Percentiles rank a stretch among this genome's conserved stretches.
Evolutionary conservation across 30 jellyfish, hydroid and myxozoan genomes (phyloP).

Genomic region (Hydra vulgaris): DNA sequence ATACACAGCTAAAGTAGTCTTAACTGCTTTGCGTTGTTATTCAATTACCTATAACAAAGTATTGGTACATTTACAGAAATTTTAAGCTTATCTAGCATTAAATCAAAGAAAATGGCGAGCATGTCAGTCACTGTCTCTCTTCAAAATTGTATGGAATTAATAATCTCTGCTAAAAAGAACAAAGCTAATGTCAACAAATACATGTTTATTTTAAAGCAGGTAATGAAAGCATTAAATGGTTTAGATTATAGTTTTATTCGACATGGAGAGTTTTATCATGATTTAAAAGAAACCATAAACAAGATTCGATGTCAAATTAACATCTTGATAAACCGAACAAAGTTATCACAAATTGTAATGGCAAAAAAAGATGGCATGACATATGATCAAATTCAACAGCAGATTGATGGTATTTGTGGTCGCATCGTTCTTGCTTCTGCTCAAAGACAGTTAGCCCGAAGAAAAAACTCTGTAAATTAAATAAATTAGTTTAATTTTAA

Average conservation of each 20-base stretch:
- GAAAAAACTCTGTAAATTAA: background rate
- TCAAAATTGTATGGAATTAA: background rate
- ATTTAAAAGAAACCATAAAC: background rate
- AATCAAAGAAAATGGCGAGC: background rate
- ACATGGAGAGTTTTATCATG: background rate
- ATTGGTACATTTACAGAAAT: too few species aligned
- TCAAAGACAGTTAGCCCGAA: background rate
- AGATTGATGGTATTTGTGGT: background rate
- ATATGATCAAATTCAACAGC: background rate
- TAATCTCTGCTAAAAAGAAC: background rate
- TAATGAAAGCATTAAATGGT: background rate
- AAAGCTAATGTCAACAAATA: background rate
- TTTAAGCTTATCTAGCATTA: too few species aligned
- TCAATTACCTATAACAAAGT: background rate
- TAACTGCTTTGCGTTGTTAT: background rate
- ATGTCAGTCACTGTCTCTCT: background rate
- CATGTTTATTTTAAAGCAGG: background rate
- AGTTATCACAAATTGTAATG: background rate
- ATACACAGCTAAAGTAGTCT: background rate
- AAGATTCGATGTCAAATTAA: background rate
- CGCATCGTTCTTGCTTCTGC: background rate
- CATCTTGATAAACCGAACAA: background rate
- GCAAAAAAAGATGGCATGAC: background rate
- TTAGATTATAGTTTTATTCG: background rate
- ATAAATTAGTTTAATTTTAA: background rate